Percentiles rank a stretch among this genome's conserved stretches.
phyloP scores from a whole-genome alignment of 2,888 invertebrate genomes.

The Eilema sororculum region DNA sequence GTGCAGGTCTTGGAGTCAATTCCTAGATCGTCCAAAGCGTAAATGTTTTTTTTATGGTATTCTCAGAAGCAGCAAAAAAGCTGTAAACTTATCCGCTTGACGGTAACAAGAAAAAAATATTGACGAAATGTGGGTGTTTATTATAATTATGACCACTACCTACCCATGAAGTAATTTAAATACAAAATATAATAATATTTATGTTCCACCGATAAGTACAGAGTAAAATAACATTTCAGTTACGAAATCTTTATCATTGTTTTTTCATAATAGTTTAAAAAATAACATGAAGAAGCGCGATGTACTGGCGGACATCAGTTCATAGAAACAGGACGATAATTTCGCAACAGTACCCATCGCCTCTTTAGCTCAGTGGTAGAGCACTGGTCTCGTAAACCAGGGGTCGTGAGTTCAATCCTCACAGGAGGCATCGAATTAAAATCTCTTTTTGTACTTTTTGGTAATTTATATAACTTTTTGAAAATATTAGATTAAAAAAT shows the following conservation, averaged over 20 bases:
- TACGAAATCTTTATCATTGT: not conserved
- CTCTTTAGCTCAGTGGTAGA: slow-evolving; percentile 95
- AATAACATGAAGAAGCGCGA: not conserved
- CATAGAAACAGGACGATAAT: slow-evolving; percentile 55
- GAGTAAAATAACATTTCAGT: not conserved
- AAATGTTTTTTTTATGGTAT: not conserved
- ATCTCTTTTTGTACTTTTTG: slow-evolving; percentile 9
- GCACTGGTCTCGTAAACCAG: slow-evolving; percentile 95
- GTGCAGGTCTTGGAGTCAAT: not conserved
- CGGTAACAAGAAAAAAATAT: not conserved
- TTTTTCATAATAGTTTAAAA: not conserved
- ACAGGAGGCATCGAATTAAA: slow-evolving; percentile 88
- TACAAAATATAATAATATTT: not conserved
- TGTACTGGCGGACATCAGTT: not conserved
- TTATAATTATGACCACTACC: not conserved
- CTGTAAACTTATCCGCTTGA: not conserved
- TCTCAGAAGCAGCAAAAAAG: not conserved
- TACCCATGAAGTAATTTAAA: not conserved
- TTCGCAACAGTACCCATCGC: slow-evolving; percentile 76
- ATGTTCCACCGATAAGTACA: no score
- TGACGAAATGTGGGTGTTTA: not conserved
- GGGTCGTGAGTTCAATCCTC: slow-evolving; percentile 94
- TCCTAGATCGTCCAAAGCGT: not conserved
- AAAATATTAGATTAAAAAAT: not conserved
- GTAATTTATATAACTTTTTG: slow-evolving; percentile 2